Base-by-base conservation (phyloP, 2,797 vertebrate genomes). In the Aotus griseimembra region DNA sequence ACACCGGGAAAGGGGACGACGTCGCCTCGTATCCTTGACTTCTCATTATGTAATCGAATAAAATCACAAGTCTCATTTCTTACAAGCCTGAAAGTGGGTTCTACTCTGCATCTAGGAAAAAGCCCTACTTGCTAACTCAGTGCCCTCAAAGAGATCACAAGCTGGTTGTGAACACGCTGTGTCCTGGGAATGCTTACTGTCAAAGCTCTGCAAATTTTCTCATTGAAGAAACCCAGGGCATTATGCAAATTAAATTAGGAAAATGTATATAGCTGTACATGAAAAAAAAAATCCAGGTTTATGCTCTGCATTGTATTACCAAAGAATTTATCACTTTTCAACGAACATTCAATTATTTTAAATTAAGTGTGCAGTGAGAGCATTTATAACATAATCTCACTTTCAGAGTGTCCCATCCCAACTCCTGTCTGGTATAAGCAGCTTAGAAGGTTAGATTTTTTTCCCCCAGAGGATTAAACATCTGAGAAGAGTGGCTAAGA, bases 401-500 rank as follows among this genome's bases (percentile, higher is more conserved):
- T 83, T 92, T 57, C 55, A 83, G 46, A 75, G 39, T 8, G 12
- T 28, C 82, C 61, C 28, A 61, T 44, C 4, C 26, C 13, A 80
- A 48, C 10, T 44, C 4, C 44, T 83, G 13, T 70, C 64, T 46
- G 26, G 4, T 19, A 24, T 22, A 50, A 83, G 39, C 12, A 48
- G 41, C 9, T 83, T 57, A 30, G 20, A 75, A 85, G 30, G 26
- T 44, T 77, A 46, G 30, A 30, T 77, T 48, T 76, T 39, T 88
- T 67, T 22, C 22, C 6, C 15, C 7, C 13, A 72, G 50, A 84
- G 46, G 0, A 0, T 83, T 28, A 48, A 97, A 96, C 36, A 41
- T 77, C 85, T 4, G 36, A 8, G 20, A 96, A 77, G 0, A 0
- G 24, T 77, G 86, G 67, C 91, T 98, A 94, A 98, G 97, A 97